phyloP scores from a whole-genome alignment of 2,113 vertebrate species.

The Trochalopteron elliotii region DNA sequence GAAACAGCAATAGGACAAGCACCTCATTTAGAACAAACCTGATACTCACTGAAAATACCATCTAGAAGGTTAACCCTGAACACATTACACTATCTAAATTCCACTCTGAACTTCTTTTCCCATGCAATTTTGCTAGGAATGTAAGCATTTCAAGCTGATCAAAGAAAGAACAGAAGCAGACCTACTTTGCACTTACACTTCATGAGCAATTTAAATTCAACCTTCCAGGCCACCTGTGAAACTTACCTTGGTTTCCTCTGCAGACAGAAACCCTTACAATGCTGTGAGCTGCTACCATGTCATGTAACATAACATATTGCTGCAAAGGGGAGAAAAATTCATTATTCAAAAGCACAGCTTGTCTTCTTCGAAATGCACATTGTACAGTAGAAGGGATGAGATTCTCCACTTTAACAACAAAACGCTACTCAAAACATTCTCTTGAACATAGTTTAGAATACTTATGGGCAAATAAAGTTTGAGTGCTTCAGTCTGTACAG shows the following conservation, averaged over 20 bases:
- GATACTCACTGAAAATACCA: neutral
- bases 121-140: neutral
- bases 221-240: neutral
- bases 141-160: neutral
- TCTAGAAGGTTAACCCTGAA: neutral
- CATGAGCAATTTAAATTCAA: neutral
- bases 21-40: neutral
- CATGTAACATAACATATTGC: slow-evolving; percentile 97
- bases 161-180: neutral
- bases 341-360: neutral
- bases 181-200: neutral
- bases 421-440: neutral
- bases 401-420: neutral
- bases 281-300: slow-evolving; percentile 97
- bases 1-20: neutral
- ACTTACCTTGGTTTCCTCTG: slow-evolving; percentile 87
- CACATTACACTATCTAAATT: neutral
- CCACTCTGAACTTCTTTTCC: neutral
- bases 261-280: slow-evolving; percentile 92
- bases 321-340: slow-evolving; percentile 57
- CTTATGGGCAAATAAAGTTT: neutral
- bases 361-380: neutral
- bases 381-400: neutral
- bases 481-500: neutral
- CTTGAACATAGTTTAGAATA: neutral